A percentile compares a stretch with the other conserved stretches of the same genome.
Evolutionary conservation across 2,888 invertebrate genomes (phyloP).

Genomic region (Lingula anatina): DNA sequence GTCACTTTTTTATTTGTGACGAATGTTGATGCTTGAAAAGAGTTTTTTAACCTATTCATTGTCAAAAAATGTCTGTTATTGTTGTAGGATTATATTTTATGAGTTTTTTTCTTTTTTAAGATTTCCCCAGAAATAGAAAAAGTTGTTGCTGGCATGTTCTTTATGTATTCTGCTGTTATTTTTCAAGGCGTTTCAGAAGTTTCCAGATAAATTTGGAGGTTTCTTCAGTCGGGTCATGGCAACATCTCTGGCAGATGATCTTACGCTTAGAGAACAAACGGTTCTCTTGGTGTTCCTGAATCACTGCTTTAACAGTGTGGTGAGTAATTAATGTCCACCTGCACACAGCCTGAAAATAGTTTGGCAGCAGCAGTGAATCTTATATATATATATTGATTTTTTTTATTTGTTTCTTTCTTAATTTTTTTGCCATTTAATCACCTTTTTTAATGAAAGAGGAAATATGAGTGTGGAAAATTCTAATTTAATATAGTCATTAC

Average conservation of each 20-base stretch:
- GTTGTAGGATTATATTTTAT: too few species aligned
- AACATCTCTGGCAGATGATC: slow-evolving; percentile 61
- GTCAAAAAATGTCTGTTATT: too few species aligned
- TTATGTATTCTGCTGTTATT: slow-evolving; percentile 2
- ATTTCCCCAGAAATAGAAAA: too few species aligned
- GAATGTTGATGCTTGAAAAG: too few species aligned
- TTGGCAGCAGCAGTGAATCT: too few species aligned
- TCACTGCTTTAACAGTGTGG: slow-evolving; percentile 94
- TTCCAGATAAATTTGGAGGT: slow-evolving; percentile 58
- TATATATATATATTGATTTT: too few species aligned
- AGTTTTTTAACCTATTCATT: too few species aligned
- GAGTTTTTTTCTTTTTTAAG: too few species aligned
- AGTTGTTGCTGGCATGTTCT: too few species aligned
- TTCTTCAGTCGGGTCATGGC: slow-evolving; percentile 48
- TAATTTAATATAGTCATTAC: not conserved
- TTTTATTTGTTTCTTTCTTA: not conserved
- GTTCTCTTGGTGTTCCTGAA: slow-evolving; percentile 85
- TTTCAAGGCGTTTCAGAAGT: slow-evolving; percentile 67
- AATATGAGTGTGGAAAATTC: not conserved
- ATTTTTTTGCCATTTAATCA: not conserved
- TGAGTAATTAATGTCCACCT: too few species aligned
- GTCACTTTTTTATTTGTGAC: too few species aligned
- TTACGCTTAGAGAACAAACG: slow-evolving; percentile 69
- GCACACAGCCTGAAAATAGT: too few species aligned
- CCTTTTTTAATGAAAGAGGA: not conserved